Percentiles rank a stretch among this genome's conserved stretches.
Evolutionary conservation across 2,797 vertebrate species (phyloP).

Genomic region (Oreonectes daqikongensis): DNA sequence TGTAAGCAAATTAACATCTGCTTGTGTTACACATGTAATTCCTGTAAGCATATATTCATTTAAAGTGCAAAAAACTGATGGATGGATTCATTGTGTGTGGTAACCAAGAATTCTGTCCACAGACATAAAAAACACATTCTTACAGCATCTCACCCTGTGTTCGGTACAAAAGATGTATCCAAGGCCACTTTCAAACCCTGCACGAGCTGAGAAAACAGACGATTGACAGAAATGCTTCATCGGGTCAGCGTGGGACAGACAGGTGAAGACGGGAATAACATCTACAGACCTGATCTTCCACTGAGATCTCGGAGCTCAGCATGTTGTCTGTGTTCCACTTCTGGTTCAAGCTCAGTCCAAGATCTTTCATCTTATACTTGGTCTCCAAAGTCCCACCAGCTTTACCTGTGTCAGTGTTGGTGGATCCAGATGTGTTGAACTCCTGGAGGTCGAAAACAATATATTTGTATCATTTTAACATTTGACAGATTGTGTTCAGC

Average conservation of each 20-base stretch:
- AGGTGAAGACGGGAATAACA: not conserved
- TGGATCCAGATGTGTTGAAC: slow-evolving; percentile 87
- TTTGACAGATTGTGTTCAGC: too few species aligned
- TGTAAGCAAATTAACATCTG: not conserved
- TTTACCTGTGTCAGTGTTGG: slow-evolving; percentile 90
- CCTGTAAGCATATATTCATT: too few species aligned
- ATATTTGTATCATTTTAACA: not conserved
- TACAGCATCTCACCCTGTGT: slow-evolving; percentile 85
- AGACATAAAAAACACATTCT: not conserved
- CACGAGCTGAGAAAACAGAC: slow-evolving; percentile 75
- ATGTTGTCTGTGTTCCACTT: slow-evolving; percentile 97
- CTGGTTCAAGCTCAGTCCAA: slow-evolving; percentile 88
- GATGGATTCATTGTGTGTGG: too few species aligned
- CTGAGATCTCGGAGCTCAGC: slow-evolving; percentile 84
- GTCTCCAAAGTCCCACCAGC: slow-evolving; percentile 90
- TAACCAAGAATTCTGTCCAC: too few species aligned
- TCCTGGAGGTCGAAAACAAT: slow-evolving; percentile 74
- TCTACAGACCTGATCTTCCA: slow-evolving; percentile 87
- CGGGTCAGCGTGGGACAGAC: not conserved
- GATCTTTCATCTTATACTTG: slow-evolving; percentile 90
- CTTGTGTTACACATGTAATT: not conserved
- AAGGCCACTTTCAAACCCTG: slow-evolving; percentile 88
- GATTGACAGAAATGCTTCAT: not conserved
- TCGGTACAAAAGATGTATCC: slow-evolving; percentile 94
- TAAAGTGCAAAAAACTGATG: too few species aligned